Percentiles rank a stretch among this genome's conserved stretches.
Evolutionary conservation across 2,888 invertebrate genomes (phyloP).

Genomic region (Tetheella fluctuosa): DNA sequence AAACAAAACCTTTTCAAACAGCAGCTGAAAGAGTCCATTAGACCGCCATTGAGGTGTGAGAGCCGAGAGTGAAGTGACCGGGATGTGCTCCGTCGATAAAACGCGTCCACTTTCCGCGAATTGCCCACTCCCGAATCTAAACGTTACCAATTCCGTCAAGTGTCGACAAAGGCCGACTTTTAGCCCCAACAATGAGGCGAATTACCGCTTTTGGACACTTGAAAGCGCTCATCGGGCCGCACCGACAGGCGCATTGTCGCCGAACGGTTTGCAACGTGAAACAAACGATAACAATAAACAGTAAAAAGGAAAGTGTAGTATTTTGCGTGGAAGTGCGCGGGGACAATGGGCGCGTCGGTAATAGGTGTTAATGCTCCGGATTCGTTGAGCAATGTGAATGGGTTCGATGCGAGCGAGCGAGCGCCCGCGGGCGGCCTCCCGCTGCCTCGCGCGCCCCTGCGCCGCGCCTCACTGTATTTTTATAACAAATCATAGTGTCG

Average conservation of each 20-base stretch:
- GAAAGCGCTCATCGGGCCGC: slow-evolving; percentile 77
- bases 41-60: slow-evolving; percentile 60
- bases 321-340: slow-evolving; percentile 71
- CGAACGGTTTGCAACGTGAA: slow-evolving; percentile 79
- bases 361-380: slow-evolving; percentile 79
- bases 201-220: slow-evolving; percentile 81
- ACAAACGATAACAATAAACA: slow-evolving; percentile 83
- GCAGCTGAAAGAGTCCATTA: slow-evolving; percentile 59
- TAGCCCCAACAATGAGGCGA: slow-evolving; percentile 80
- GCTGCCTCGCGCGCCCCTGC: slow-evolving; percentile 39
- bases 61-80: slow-evolving; percentile 49
- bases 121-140: slow-evolving; percentile 79
- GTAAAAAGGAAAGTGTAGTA: slow-evolving; percentile 81
- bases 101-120: slow-evolving; percentile 74
- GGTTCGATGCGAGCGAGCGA: slow-evolving; percentile 23
- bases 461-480: slow-evolving; percentile 53
- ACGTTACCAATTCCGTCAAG: slow-evolving; percentile 81
- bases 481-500: slow-evolving; percentile 75
- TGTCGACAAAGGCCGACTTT: slow-evolving; percentile 81
- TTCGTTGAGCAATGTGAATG: slow-evolving; percentile 73
- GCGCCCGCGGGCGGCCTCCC: slow-evolving; percentile 40
- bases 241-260: slow-evolving; percentile 71
- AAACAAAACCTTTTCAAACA: slow-evolving; percentile 52
- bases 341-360: slow-evolving; percentile 66
- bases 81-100: slow-evolving; percentile 52